These are phyloP conservation scores for Chaetura pelagica DNA, from an alignment of 2,113 vertebrate genomes.

Conservation along the genomic window DNA sequence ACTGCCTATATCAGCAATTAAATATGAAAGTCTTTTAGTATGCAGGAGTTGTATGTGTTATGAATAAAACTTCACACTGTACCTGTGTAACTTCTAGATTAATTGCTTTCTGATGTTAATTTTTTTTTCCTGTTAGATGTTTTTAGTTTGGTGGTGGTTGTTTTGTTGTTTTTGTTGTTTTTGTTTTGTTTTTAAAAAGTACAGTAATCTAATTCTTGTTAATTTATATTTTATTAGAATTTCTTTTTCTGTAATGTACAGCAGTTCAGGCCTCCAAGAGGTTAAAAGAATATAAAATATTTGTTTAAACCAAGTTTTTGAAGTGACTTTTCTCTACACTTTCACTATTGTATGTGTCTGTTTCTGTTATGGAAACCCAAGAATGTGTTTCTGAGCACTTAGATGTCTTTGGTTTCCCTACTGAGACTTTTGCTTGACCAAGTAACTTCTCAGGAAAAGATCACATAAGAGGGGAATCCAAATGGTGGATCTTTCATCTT, in stretches of 20 bases:
- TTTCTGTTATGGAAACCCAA: background rate
- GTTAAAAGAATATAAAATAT: background rate
- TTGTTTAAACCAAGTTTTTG: background rate
- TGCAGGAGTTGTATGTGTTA: background rate
- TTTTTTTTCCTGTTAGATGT: rapidly evolving
- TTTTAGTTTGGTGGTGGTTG: too few relatives aligned
- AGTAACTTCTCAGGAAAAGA: background rate
- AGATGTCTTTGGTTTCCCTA: rapidly evolving
- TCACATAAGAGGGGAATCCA: background rate
- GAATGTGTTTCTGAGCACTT: background rate
- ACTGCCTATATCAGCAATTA: background rate
- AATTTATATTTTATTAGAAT: background rate
- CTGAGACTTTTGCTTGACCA: background rate
- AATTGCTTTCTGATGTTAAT: background rate
- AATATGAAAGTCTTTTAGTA: background rate
- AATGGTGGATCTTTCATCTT: background rate
- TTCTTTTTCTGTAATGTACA: background rate
- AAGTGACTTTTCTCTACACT: background rate
- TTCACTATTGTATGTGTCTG: background rate
- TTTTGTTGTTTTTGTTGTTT: background rate
- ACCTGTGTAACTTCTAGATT: background rate
- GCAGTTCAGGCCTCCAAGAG: background rate
- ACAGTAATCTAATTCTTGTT: background rate
- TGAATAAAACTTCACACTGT: background rate
- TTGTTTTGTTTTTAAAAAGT: background rate